Evolutionary conservation across 1,140 invertebrate genomes (phyloP).

Genomic region (Drosophila sp.): DNA sequence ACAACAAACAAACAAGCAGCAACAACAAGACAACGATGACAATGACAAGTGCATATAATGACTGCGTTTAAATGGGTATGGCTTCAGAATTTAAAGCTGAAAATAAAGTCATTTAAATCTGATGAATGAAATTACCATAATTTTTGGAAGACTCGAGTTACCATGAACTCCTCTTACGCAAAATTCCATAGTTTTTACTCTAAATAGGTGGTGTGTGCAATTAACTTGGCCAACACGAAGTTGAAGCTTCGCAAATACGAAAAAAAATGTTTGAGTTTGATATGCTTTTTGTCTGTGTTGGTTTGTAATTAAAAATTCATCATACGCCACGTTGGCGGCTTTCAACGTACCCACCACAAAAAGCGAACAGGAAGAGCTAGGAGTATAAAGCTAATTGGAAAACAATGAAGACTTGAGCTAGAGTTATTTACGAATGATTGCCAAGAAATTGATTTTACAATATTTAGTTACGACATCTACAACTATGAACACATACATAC

Average conservation of each 20-base stretch:
- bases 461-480: background rate
- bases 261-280: slow-evolving; percentile 30
- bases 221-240: background rate
- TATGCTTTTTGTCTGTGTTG: slow-evolving; percentile 17
- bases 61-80: slow-evolving; percentile 30
- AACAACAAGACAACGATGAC: slow-evolving; percentile 9
- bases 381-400: slow-evolving; percentile 59
- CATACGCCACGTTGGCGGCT: slow-evolving; percentile 69
- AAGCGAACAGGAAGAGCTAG: no score
- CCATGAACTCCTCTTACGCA: no score
- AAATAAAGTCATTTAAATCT: slow-evolving; percentile 29
- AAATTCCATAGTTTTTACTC: no score
- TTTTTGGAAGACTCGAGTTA: background rate
- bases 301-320: slow-evolving; percentile 77
- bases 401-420: slow-evolving; percentile 59
- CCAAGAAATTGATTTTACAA: background rate
- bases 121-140: slow-evolving; percentile 21
- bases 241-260: background rate
- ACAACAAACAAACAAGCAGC: slow-evolving; percentile 4
- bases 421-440: background rate
- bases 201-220: background rate
- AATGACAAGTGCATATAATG: slow-evolving; percentile 36
- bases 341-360: background rate
- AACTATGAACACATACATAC: no score
- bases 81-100: slow-evolving; percentile 18